Conservation (phyloP, 2,113 vertebrate genomes). For the Larimichthys crocea region DNA sequence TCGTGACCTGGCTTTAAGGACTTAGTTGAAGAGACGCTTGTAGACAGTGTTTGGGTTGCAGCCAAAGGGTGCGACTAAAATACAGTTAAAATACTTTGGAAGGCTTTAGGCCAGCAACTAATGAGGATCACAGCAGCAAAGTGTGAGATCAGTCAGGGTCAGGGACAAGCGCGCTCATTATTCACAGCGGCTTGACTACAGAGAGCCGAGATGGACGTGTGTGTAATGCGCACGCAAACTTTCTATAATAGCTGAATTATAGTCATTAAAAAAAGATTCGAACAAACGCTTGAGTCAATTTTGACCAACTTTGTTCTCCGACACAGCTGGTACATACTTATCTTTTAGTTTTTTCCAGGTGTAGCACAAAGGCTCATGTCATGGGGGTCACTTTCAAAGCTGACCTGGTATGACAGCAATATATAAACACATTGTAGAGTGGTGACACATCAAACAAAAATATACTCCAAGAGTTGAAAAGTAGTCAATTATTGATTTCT, state of each 20-base stretch:
- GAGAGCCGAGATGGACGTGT: slow-evolving; percentile 7
- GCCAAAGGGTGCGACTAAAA: slow-evolving; percentile 42
- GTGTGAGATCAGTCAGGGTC: slow-evolving; percentile 56
- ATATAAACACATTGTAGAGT: not conserved
- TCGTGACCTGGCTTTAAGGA: slow-evolving; percentile 33
- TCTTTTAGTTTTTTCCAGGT: not conserved
- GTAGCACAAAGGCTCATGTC: no score
- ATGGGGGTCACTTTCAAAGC: not conserved
- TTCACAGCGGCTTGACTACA: slow-evolving; percentile 46
- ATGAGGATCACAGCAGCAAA: slow-evolving; percentile 48
- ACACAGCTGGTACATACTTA: not conserved
- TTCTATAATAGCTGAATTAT: slow-evolving; percentile 5
- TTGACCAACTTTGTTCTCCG: not conserved
- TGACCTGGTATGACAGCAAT: not conserved
- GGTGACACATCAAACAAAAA: not conserved
- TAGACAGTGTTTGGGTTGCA: slow-evolving; percentile 32
- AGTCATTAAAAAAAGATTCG: not conserved
- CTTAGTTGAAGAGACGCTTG: slow-evolving; percentile 29
- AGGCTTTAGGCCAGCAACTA: slow-evolving; percentile 41
- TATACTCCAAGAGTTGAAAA: not conserved
- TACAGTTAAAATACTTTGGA: slow-evolving; percentile 15
- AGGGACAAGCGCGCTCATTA: slow-evolving; percentile 54
- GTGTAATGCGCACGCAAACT: not conserved
- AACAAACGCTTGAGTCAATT: not conserved
- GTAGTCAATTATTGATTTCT: not conserved